Base-by-base conservation (phyloP, 2,797 vertebrate genomes). In the Lophius americanus region DNA sequence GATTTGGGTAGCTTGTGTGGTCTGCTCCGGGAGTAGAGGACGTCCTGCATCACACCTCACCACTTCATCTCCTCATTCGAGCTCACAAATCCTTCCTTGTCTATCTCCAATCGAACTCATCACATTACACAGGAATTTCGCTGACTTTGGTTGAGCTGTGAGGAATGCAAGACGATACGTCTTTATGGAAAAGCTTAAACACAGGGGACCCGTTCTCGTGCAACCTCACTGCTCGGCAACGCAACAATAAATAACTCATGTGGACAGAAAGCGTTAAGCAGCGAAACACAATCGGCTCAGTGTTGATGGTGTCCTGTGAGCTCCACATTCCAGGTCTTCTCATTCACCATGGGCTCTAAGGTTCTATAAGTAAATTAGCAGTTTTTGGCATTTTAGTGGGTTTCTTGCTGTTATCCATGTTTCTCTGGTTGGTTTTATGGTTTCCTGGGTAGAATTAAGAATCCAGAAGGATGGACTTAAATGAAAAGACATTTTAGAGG, bases 81-180 rank as follows among this genome's bases (percentile, higher is more conserved):
- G 43, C 59, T 75, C 39, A 83, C 73, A 78, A 12, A 58, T 10
- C 1, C 3, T 67, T n/a, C 39, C 68, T 64, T 81, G 77, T 72
- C 47, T 3, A 38, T 9, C 51, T 49, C 43, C 49, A 7, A n/a
- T 41, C 51, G 1, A 6, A 44, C 23, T 68, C 51, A 37, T 51
- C 60, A 32, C 12, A 55, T 79, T 77, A 59, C 10, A 5, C 43
- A 75, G 57, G 71, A 81, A 75, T 60, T 71, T 73, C 63, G 84
- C 81, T 83, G 84, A 85, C 58, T 23, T 5, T 0, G 4, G 4
- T 13, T 14, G 32, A 43, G 52, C 57, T 54, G 41, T 1, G 47
- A 70, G 56, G 67, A 76, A 73, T 60, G 60, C 47, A 32, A 55
- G 32, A 50, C 43, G 0, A 60, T 33, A 37, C 36, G 56, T 49